These are phyloP conservation scores for Diadegma fenestrale DNA, from an alignment of 2,888 invertebrate genomes.

Conservation along the genomic window DNA sequence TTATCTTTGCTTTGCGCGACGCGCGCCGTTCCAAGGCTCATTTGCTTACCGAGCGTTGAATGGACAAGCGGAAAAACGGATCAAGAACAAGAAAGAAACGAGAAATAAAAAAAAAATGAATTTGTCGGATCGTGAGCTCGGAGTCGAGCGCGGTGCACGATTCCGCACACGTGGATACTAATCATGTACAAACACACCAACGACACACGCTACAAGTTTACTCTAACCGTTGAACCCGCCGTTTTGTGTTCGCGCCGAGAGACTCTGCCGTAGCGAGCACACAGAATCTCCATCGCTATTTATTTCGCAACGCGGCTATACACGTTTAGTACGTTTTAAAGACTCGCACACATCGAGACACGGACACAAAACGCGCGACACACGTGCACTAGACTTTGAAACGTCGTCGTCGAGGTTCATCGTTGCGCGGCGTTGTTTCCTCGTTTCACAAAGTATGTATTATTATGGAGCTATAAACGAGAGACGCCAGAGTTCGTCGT, in stretches of 20 bases:
- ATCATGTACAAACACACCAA: slow-evolving; percentile 1
- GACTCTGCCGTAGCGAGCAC: not conserved
- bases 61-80: slow-evolving; percentile 18
- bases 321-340: slow-evolving; percentile 17
- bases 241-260: slow-evolving; percentile 47
- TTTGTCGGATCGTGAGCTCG: not conserved
- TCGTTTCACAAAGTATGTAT: slow-evolving; percentile 17
- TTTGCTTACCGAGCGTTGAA: slow-evolving; percentile 46
- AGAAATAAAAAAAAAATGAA: not conserved
- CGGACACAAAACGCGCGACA: not conserved
- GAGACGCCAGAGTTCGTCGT: slow-evolving; percentile 48
- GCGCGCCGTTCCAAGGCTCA: slow-evolving; percentile 53
- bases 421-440: slow-evolving; percentile 25
- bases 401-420: slow-evolving; percentile 40
- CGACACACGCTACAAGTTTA: slow-evolving; percentile 36
- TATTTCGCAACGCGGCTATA: slow-evolving; percentile 44
- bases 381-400: slow-evolving; percentile 18
- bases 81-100: slow-evolving; percentile 9
- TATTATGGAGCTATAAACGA: slow-evolving; percentile 28
- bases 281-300: slow-evolving; percentile 47
- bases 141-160: slow-evolving; percentile 18
- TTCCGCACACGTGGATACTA: slow-evolving; percentile 20
- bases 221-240: slow-evolving; percentile 62
- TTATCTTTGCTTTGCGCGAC: slow-evolving; percentile 54
- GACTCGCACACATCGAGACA: not conserved